phyloP scores from a whole-genome alignment of 2,888 invertebrate species.

The Cosmia pyralina region DNA sequence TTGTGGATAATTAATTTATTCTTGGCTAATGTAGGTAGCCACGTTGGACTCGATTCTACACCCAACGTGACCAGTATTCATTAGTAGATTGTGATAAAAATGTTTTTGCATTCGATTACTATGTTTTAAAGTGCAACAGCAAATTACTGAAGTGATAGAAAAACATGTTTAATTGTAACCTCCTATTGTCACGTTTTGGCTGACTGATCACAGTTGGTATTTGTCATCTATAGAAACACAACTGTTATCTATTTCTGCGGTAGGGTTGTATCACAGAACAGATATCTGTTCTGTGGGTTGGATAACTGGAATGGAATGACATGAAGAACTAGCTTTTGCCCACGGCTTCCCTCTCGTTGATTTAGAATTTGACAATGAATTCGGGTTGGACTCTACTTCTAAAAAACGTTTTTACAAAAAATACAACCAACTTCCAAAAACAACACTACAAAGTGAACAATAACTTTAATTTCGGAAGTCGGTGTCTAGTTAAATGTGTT shows the following conservation, averaged over 20 bases:
- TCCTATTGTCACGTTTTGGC: slow-evolving; percentile 47
- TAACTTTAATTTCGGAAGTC: too few relatives aligned
- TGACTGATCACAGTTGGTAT: background rate
- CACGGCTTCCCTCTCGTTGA: too few relatives aligned
- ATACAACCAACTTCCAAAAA: too few relatives aligned
- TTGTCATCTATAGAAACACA: slow-evolving; percentile 1
- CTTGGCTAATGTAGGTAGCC: slow-evolving; percentile 20
- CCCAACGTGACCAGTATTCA: slow-evolving; percentile 45
- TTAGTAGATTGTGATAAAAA: slow-evolving; percentile 39
- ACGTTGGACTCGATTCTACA: slow-evolving; percentile 30
- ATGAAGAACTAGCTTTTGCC: background rate
- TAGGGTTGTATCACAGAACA: background rate
- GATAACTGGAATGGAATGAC: too few relatives aligned
- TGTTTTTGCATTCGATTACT: slow-evolving; percentile 39
- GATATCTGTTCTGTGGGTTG: too few relatives aligned
- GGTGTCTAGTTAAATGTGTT: too few relatives aligned
- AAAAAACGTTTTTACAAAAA: too few relatives aligned
- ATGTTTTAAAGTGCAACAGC: slow-evolving; percentile 23
- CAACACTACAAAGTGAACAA: too few relatives aligned
- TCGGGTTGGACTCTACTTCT: too few relatives aligned
- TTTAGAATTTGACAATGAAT: too few relatives aligned
- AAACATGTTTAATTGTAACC: slow-evolving; percentile 27
- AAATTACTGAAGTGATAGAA: slow-evolving; percentile 19
- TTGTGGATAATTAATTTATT: slow-evolving; percentile 41
- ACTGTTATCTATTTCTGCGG: background rate